These are phyloP conservation scores for Caenorhabditis japonica DNA, from an alignment of 2,888 invertebrate genomes.

Conservation along the genomic window DNA sequence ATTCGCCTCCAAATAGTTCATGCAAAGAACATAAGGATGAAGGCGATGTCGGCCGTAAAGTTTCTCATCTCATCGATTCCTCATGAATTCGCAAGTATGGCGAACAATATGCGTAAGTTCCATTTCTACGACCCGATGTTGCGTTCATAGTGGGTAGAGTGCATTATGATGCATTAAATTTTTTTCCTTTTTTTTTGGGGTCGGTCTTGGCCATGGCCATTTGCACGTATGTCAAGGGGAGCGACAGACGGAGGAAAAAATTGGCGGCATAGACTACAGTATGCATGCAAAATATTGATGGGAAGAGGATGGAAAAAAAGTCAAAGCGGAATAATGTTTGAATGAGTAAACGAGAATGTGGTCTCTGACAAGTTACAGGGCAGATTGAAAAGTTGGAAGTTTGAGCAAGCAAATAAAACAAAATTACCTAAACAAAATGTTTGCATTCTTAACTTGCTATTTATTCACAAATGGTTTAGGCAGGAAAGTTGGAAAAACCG, in stretches of 20 bases:
- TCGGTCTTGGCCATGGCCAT: constrained; percentile 5
- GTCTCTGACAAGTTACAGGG: too few relatives aligned
- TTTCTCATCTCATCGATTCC: constrained; percentile 33
- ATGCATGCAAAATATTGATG: too few relatives aligned
- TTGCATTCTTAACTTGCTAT: constrained; percentile 30
- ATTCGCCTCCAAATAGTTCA: too few relatives aligned
- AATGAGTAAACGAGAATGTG: too few relatives aligned
- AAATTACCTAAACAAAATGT: constrained; percentile 33
- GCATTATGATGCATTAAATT: constrained; percentile 56
- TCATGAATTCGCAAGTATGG: constrained; percentile 35
- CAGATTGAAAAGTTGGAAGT: constrained; percentile 7
- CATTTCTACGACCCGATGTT: constrained; percentile 39
- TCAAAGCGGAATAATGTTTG: too few relatives aligned
- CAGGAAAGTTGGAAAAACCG: constrained; percentile 24
- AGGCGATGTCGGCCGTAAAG: constrained; percentile 4
- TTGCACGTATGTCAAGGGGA: constrained; percentile 25
- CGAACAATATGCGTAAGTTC: constrained; percentile 37
- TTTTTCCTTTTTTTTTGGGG: constrained; percentile 18
- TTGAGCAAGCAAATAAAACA: constrained; percentile 8
- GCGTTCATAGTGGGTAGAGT: constrained; percentile 41
- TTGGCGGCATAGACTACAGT: too few relatives aligned
- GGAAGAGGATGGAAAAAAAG: constrained; percentile 13
- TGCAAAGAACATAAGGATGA: background rate
- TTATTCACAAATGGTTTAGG: constrained; percentile 23
- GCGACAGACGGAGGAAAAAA: constrained; percentile 28